A percentile compares a stretch with the other conserved stretches of the same genome.
Conservation (phyloP, 2,113 vertebrate species). For the Acanthisitta chloris region DNA sequence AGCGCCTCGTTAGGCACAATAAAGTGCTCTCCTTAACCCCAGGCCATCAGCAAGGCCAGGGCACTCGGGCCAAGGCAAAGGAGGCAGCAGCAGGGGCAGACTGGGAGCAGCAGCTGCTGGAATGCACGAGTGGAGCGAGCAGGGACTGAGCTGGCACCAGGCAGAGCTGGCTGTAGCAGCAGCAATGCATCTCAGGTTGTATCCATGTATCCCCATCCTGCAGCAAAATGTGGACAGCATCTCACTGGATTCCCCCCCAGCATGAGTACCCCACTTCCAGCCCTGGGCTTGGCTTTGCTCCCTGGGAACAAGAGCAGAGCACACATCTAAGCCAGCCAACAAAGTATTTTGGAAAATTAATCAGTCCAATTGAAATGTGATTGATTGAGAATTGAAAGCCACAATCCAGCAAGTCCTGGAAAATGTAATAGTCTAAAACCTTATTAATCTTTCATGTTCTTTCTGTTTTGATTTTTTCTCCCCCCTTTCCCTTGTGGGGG, state of each 20-base stretch:
- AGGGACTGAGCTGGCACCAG: not conserved
- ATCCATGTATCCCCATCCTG: accelerated
- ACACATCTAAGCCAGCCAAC: not conserved
- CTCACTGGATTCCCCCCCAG: accelerated
- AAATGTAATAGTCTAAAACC: constrained; percentile 48
- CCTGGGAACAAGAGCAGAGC: not conserved
- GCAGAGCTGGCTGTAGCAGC: too few relatives aligned
- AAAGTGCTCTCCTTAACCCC: not conserved
- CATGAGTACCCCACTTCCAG: accelerated
- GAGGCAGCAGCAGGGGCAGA: not conserved
- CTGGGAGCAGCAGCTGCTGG: not conserved
- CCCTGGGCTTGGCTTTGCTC: not conserved
- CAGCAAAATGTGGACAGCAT: too few relatives aligned
- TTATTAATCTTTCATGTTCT: constrained; percentile 53
- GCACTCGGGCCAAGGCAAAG: accelerated
- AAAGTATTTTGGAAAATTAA: constrained; percentile 8
- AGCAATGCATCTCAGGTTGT: accelerated
- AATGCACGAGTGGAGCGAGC: accelerated
- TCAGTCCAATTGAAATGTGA: constrained; percentile 24
- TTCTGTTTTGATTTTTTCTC: not conserved
- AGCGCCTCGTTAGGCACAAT: not conserved
- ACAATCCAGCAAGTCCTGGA: not conserved
- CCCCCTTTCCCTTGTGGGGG: not conserved
- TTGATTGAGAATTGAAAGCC: constrained; percentile 38
- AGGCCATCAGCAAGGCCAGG: not conserved